These are phyloP conservation scores for Aleiodes testaceus DNA, from an alignment of 2,888 invertebrate species.

Conservation along the genomic window DNA sequence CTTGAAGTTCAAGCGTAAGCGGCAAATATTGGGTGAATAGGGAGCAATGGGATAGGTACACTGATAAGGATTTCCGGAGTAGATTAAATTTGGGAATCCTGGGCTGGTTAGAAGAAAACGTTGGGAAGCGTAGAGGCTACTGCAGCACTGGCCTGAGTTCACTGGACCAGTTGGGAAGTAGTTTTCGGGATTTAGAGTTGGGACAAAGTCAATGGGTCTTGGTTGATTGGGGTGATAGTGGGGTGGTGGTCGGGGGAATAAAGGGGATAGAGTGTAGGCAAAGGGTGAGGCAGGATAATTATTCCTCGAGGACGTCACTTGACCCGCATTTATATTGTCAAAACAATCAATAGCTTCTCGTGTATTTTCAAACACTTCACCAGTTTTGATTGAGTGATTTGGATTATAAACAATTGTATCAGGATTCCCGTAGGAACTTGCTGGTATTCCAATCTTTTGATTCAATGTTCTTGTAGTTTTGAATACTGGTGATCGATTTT, in stretches of 20 bases:
- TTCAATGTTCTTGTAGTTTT: slow-evolving; percentile 15
- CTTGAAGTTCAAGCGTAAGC: slow-evolving; percentile 75
- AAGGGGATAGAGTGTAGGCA: slow-evolving; percentile 22
- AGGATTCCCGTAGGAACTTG: slow-evolving; percentile 49
- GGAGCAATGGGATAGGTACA: slow-evolving; percentile 75
- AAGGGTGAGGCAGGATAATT: slow-evolving; percentile 43
- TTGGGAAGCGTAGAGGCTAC: slow-evolving; percentile 49
- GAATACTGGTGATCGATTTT: slow-evolving; percentile 16
- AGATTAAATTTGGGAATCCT: slow-evolving; percentile 73
- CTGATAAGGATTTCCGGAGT: slow-evolving; percentile 61
- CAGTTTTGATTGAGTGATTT: slow-evolving; percentile 39
- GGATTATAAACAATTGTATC: slow-evolving; percentile 31
- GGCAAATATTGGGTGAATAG: slow-evolving; percentile 73
- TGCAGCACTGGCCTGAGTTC: slow-evolving; percentile 56
- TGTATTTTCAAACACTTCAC: slow-evolving; percentile 45
- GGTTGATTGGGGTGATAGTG: slow-evolving; percentile 28
- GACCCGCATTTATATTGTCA: slow-evolving; percentile 43
- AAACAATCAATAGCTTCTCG: slow-evolving; percentile 32
- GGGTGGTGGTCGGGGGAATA: slow-evolving; percentile 26
- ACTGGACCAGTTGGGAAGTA: slow-evolving; percentile 8
- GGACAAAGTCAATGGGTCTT: slow-evolving; percentile 7
- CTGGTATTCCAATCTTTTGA: slow-evolving; percentile 47
- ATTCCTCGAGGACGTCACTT: slow-evolving; percentile 10
- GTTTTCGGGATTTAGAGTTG: slow-evolving; percentile 4
- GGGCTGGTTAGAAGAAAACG: slow-evolving; percentile 76